Conservation (phyloP, 23 tunicate species). For the Phallusia fumigata region DNA sequence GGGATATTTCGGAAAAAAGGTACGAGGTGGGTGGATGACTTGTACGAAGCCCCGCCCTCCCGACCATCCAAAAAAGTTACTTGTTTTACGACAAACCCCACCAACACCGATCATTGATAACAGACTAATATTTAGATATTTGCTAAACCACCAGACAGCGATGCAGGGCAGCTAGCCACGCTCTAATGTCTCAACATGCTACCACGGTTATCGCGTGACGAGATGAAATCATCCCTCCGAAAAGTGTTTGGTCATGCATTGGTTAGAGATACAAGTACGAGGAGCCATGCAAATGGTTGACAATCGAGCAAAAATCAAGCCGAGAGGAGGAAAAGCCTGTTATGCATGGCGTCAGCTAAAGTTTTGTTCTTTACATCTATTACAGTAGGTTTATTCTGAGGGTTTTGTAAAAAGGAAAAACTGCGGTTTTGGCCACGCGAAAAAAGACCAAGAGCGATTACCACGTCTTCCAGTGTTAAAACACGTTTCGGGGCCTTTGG, state of each 20-base stretch:
- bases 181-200: neutral
- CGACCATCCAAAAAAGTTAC: neutral
- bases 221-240: no score
- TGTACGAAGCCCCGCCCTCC: neutral
- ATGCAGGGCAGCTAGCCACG: neutral
- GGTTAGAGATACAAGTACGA: neutral
- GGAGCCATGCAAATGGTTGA: slow-evolving; percentile 10
- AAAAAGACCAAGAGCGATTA: neutral
- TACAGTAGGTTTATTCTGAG: no score
- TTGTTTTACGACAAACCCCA: no score
- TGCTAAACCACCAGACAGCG: neutral
- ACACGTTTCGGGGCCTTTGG: slow-evolving; percentile 31
- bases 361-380: no score
- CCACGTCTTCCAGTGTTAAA: slow-evolving; percentile 39
- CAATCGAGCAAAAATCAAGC: slow-evolving; percentile 11
- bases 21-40: neutral
- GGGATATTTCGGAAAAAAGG: slow-evolving; percentile 15
- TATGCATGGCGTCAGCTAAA: no score
- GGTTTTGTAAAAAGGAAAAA: no score
- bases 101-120: no score
- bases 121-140: neutral
- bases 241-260: neutral
- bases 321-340: neutral
- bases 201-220: neutral
- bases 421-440: neutral